phyloP scores from a whole-genome alignment of 2,888 invertebrate species.

The Oligia latruncula region DNA sequence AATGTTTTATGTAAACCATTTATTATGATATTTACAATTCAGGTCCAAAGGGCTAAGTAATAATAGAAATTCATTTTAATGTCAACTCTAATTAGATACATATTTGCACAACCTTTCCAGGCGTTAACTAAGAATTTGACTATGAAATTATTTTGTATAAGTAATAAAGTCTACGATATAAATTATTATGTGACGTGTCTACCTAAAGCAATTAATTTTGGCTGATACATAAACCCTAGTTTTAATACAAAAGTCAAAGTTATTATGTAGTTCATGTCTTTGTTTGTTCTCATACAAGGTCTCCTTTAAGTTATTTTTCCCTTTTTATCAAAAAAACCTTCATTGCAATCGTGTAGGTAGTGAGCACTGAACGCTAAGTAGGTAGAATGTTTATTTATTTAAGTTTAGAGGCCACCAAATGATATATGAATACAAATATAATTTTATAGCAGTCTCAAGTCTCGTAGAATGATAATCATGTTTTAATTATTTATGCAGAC shows the following conservation, averaged over 20 bases:
- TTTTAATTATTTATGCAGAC: conserved; percentile 28
- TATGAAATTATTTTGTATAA: not conserved
- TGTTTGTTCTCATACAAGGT: conserved; percentile 45
- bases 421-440: conserved; percentile 36
- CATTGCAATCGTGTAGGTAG: conserved; percentile 42
- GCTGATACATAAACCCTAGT: not conserved
- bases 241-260: conserved; percentile 8
- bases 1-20: not conserved
- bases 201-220: conserved; percentile 15
- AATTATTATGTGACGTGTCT: conserved; percentile 23
- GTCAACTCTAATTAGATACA: not conserved
- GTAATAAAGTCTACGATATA: not conserved
- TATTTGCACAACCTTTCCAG: conserved; percentile 4
- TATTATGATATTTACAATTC: not conserved
- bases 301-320: conserved; percentile 34
- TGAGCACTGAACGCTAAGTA: conserved; percentile 12
- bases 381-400: conserved; percentile 54
- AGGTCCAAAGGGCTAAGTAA: not conserved
- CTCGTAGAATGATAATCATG: conserved; percentile 20
- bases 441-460: conserved; percentile 17
- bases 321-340: conserved; percentile 63
- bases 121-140: not conserved
- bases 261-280: conserved; percentile 25
- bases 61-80: not conserved
- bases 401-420: conserved; percentile 49